Evolutionary conservation across 2,888 invertebrate genomes (phyloP).

Genomic region (Bimastos eiseni): DNA sequence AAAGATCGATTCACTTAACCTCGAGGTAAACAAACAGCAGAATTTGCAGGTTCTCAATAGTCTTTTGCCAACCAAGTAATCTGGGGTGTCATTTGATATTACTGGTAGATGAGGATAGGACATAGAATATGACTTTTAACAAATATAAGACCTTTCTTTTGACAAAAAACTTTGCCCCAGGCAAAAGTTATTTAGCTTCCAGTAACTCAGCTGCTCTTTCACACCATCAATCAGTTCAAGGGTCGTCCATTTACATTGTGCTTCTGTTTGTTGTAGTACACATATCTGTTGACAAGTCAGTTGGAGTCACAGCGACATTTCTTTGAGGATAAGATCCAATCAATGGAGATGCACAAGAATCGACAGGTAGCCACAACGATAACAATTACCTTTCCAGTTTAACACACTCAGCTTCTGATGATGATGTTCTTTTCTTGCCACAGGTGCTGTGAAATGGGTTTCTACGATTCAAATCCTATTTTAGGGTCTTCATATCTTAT

Average conservation of each 20-base stretch:
- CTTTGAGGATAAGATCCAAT: slow-evolving; percentile 79
- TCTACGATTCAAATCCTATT: not conserved
- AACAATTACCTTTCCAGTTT: not conserved
- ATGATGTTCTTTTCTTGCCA: not conserved
- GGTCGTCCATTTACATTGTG: not conserved
- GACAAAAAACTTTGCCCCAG: not conserved
- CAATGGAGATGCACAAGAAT: slow-evolving; percentile 53
- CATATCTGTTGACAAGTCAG: slow-evolving; percentile 91
- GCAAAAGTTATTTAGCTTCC: not conserved
- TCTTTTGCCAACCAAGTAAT: too few species aligned
- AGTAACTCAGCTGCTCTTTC: not conserved
- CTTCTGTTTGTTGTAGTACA: slow-evolving; percentile 68
- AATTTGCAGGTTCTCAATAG: too few species aligned
- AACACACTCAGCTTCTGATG: not conserved
- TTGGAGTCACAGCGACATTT: slow-evolving; percentile 88
- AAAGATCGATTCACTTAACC: slow-evolving; percentile 89
- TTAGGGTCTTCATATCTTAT: not conserved
- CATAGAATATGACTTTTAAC: not conserved
- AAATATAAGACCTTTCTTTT: not conserved
- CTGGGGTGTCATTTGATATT: not conserved
- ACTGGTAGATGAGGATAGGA: not conserved
- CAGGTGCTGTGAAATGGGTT: not conserved
- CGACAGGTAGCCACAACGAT: slow-evolving; percentile 31
- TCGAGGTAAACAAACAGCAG: slow-evolving; percentile 69
- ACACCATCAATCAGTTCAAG: not conserved